These are phyloP conservation scores for Leptinotarsa peninsularis DNA, from an alignment of 2,888 invertebrate genomes.

Conservation along the genomic window DNA sequence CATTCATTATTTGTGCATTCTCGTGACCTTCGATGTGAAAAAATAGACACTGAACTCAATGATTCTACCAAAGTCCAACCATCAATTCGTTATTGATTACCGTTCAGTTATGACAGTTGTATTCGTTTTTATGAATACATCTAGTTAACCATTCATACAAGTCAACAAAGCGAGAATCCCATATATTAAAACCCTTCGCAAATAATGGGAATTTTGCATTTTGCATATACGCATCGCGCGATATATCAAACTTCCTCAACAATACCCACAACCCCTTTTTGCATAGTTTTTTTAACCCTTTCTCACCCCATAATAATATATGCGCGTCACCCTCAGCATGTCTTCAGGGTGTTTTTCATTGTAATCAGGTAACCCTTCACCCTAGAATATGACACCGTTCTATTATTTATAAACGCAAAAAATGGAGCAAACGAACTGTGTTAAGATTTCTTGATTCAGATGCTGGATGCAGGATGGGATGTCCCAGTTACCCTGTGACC, in stretches of 20 bases:
- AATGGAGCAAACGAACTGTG: conserved; percentile 67
- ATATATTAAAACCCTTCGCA: conserved; percentile 60
- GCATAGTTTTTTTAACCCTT: conserved; percentile 66
- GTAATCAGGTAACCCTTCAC: conserved; percentile 64
- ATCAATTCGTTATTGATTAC: conserved; percentile 67
- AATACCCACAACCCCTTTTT: conserved; percentile 63
- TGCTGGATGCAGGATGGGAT: conserved; percentile 45
- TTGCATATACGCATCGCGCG: conserved; percentile 56
- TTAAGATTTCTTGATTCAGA: conserved; percentile 63
- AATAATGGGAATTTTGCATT: conserved; percentile 50
- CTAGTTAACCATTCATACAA: conserved; percentile 67
- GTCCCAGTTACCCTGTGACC: conserved; percentile 52
- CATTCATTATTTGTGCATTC: neutral
- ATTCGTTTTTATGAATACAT: conserved; percentile 67
- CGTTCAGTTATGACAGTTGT: conserved; percentile 67
- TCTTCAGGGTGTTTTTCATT: conserved; percentile 67
- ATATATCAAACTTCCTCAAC: conserved; percentile 60
- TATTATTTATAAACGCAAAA: conserved; percentile 64
- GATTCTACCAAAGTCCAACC: conserved; percentile 58
- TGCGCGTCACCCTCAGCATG: conserved; percentile 64
- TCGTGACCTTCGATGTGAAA: conserved; percentile 31
- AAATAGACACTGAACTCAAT: conserved; percentile 58
- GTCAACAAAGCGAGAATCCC: conserved; percentile 63
- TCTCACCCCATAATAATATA: conserved; percentile 66
- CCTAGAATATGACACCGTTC: conserved; percentile 67